Percentiles rank a stretch among this genome's conserved stretches.
Evolutionary conservation across 2,888 invertebrate genomes (phyloP).

Genomic region (Lithophane ornitopus): DNA sequence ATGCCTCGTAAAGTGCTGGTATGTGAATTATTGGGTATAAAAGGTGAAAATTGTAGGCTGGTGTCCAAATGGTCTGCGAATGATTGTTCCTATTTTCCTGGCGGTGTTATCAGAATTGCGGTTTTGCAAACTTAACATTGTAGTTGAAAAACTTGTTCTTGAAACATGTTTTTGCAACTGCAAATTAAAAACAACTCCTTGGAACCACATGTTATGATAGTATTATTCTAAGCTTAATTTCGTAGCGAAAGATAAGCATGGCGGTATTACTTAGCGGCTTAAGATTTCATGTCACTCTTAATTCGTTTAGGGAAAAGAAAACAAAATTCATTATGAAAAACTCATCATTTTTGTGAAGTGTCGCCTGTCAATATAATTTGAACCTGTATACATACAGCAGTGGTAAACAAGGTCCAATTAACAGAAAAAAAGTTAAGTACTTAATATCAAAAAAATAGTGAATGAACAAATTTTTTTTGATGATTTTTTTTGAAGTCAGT

Average conservation of each 20-base stretch:
- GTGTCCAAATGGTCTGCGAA: constrained; percentile 44
- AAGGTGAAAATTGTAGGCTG: constrained; percentile 61
- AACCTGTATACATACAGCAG: no score
- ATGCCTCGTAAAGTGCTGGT: constrained; percentile 59
- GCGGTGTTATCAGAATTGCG: constrained; percentile 13
- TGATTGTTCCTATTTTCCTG: constrained; percentile 8
- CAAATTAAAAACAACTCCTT: constrained; percentile 37
- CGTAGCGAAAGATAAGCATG: constrained; percentile 21
- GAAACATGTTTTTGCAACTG: no score
- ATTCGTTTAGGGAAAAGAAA: constrained; percentile 15
- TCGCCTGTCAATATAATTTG: no score
- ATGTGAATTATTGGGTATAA: constrained; percentile 61
- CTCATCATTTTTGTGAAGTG: no score
- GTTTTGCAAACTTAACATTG: no score
- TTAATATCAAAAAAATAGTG: no score
- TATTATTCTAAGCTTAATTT: constrained; percentile 15
- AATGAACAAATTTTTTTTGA: no score
- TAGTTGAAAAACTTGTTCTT: no score
- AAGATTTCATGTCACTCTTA: constrained; percentile 12
- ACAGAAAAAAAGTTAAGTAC: no score
- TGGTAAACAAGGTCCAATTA: no score
- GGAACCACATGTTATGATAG: constrained; percentile 3
- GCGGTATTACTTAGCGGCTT: constrained; percentile 7
- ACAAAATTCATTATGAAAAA: no score
- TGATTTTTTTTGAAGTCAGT: no score